Evolutionary conservation across 35 echinoderm and acorn worm species (phyloP), one percentile per base, ranked within the genome.

Genomic region (Hemicentrotus pulcherrimus): DNA sequence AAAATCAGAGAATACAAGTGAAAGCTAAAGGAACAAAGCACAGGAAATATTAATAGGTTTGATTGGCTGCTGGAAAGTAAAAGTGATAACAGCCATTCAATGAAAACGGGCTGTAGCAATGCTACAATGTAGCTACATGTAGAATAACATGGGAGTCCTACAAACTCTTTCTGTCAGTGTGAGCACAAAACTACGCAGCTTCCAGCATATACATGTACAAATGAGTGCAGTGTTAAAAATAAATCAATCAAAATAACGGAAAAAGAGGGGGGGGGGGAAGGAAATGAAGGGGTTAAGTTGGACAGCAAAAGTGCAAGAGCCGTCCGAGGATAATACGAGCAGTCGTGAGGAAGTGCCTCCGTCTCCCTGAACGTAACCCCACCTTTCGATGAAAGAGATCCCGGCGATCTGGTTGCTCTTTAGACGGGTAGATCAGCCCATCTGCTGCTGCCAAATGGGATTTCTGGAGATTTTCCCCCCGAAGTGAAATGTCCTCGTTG

Each of bases 311-410:
- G 65, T n/a, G 65, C 65, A 78, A 28, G 18, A 78, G 65, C 6
- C 3, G 28, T 78, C 46, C 9, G 46, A 33, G 88, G 88, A 90
- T 47, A 90, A 90, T 13, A 47, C 5, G 15, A 33, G 88, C 46
- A 30, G 88, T 41, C 31, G 15, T 33, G 88, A 90, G 46, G 88
- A 41, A 47, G 32, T 47, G 16, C 88, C 32, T 90, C 88, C 18
- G 2, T 90, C 32, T 90, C 32, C 6, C 22, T 28, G 31, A 45
- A 22, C 46, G 88, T 90, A 90, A 90, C 88, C 88, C 46, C 88
- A 90, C 32, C 88, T 9, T 41, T 90, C 12, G 88, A 24, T 41
- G 88, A 90, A 90, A 90, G 32, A 30, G 88, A 90, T 90, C 88
- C 14, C 5, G 18, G 32, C 88, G 88, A 90, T 90, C 15, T 41